Evolutionary conservation across 2,797 vertebrate genomes (phyloP).

Genomic region (Rhyacichthys aspro): DNA sequence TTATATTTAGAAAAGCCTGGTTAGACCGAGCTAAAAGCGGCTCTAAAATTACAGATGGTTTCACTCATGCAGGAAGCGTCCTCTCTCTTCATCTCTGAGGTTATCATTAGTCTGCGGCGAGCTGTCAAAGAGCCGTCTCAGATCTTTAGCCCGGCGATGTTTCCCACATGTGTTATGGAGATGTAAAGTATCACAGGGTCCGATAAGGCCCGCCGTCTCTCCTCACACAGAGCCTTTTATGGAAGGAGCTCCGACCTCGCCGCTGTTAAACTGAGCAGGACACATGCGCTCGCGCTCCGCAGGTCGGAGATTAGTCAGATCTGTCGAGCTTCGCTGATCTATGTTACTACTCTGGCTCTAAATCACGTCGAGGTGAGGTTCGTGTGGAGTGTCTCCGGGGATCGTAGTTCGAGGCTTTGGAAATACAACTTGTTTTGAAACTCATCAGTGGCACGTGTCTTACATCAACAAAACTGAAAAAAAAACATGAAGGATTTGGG

Average conservation of each 20-base stretch:
- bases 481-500: too few relatives aligned
- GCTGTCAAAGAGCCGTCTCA: conserved; percentile 54
- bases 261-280: conserved; percentile 24
- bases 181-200: conserved; percentile 49
- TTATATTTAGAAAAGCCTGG: conserved; percentile 62
- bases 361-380: not conserved
- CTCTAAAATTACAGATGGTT: conserved; percentile 70
- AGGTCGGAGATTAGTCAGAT: conserved; percentile 36
- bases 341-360: conserved; percentile 4
- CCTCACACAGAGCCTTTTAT: conserved; percentile 60
- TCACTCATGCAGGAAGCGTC: conserved; percentile 42
- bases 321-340: conserved; percentile 24
- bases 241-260: conserved; percentile 38
- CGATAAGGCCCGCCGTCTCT: conserved; percentile 58
- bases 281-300: conserved; percentile 20
- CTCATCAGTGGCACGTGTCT: too few relatives aligned
- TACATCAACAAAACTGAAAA: too few relatives aligned
- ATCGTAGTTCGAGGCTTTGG: too few relatives aligned
- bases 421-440: too few relatives aligned
- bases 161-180: conserved; percentile 62
- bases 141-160: conserved; percentile 58
- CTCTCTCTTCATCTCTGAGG: conserved; percentile 53
- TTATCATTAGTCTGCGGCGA: conserved; percentile 73
- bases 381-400: not conserved
- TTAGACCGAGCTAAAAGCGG: conserved; percentile 64